Conservation (phyloP, 2,888 invertebrate species). For the Mythimna impura region DNA sequence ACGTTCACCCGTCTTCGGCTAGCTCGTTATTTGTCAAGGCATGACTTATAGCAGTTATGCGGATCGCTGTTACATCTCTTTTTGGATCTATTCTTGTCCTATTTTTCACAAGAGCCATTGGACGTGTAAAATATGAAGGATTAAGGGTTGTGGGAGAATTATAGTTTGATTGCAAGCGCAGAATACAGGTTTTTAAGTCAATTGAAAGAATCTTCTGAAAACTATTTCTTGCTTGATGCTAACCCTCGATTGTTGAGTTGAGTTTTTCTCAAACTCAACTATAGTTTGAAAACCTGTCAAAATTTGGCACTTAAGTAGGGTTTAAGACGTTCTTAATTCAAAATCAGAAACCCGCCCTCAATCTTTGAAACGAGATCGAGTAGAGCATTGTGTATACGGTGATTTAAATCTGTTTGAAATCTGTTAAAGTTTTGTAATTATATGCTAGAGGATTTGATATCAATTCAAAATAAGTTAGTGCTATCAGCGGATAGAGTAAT, state of each 20-base stretch:
- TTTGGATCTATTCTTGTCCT: slow-evolving; percentile 35
- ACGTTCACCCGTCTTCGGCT: slow-evolving; percentile 24
- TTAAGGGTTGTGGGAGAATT: slow-evolving; percentile 5
- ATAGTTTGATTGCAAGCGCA: not conserved
- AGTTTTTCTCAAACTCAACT: no score
- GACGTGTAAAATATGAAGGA: slow-evolving; percentile 31
- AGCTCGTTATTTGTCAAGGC: slow-evolving; percentile 47
- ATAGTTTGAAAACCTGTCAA: no score
- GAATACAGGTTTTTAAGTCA: not conserved
- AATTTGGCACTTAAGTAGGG: no score
- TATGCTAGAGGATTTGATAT: no score
- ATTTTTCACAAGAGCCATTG: slow-evolving; percentile 40
- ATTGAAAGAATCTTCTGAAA: not conserved
- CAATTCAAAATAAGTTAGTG: not conserved
- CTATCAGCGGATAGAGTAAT: not conserved
- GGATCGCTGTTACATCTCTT: slow-evolving; percentile 43
- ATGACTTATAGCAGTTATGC: slow-evolving; percentile 57
- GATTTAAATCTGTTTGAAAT: not conserved
- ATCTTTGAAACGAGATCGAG: not conserved
- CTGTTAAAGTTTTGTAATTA: not conserved
- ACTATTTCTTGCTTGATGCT: not conserved
- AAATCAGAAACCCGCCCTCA: no score
- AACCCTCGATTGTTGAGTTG: no score
- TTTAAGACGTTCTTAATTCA: no score
- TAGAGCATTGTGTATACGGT: not conserved